Percentiles rank a stretch among this genome's conserved stretches.
Conservation (phyloP, 2,797 vertebrate species). For the Cuculus canorus region DNA sequence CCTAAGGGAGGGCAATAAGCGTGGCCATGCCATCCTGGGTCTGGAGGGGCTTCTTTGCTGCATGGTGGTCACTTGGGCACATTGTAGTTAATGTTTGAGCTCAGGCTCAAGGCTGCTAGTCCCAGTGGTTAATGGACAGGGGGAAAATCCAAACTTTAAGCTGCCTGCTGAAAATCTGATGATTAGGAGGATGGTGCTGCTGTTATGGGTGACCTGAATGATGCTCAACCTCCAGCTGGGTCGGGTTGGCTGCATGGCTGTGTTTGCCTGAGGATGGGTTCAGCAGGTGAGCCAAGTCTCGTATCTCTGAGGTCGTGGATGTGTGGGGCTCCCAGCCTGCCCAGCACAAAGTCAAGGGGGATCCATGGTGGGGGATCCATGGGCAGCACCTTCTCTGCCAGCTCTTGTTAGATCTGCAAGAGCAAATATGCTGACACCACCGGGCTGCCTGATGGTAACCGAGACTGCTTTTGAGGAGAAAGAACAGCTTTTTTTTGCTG, state of each 20-base stretch:
- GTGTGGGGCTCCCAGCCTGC: fast-evolving
- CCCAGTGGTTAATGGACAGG: not conserved
- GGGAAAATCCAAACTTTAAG: not conserved
- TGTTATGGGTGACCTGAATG: not conserved
- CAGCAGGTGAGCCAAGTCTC: not conserved
- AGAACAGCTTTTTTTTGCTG: not conserved
- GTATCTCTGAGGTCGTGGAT: fast-evolving
- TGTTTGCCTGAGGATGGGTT: not conserved
- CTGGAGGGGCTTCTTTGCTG: not conserved
- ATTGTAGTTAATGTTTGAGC: not conserved
- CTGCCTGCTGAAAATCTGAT: not conserved
- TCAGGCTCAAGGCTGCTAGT: fast-evolving
- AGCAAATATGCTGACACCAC: not conserved
- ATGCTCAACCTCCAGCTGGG: fast-evolving
- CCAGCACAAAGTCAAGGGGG: not conserved
- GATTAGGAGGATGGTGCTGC: not conserved
- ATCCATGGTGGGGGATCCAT: not conserved
- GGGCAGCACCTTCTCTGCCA: not conserved
- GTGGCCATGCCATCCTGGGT: fast-evolving
- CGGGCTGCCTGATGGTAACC: not conserved
- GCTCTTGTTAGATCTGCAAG: not conserved
- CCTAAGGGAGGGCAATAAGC: not conserved
- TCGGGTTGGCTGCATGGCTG: fast-evolving
- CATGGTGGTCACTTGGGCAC: not conserved
- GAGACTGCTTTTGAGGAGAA: not conserved